Conservation (phyloP, 1,140 invertebrate genomes). For the Brachionus angularis region DNA sequence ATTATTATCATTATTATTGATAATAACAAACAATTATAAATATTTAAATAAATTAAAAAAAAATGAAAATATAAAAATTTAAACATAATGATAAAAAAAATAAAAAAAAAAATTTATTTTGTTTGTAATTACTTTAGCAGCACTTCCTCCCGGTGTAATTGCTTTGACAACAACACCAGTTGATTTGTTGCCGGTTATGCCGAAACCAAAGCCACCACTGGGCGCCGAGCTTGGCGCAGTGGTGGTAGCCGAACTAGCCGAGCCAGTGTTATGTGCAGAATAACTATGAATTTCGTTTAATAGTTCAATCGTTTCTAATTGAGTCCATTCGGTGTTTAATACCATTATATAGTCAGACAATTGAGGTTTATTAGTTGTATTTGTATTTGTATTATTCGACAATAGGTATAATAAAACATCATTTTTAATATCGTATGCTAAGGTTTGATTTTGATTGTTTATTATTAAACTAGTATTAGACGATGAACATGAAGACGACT, state of each 20-base stretch:
- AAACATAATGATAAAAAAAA: too few species aligned
- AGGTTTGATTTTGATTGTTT: too few species aligned
- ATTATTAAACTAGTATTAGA: too few species aligned
- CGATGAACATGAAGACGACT: not conserved
- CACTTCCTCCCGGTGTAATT: constrained; percentile 81
- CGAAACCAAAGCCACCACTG: constrained; percentile 89
- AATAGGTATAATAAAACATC: too few species aligned
- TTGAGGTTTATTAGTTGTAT: too few species aligned
- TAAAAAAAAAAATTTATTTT: too few species aligned
- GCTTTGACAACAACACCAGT: constrained; percentile 96
- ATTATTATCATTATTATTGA: too few species aligned
- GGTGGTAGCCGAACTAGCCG: not conserved
- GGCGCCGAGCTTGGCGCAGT: not conserved
- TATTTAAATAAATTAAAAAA: too few species aligned
- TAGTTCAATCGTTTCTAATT: constrained; percentile 89
- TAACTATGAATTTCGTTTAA: constrained; percentile 68
- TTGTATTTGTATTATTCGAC: too few species aligned
- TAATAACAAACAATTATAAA: too few species aligned
- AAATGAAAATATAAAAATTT: too few species aligned
- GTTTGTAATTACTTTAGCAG: constrained; percentile 70
- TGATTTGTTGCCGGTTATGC: constrained; percentile 85
- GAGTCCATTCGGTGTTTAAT: constrained; percentile 87
- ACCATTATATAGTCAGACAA: constrained; percentile 40
- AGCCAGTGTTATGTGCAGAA: not conserved
- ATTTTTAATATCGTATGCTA: too few species aligned